Percentiles rank a stretch among this genome's conserved stretches.
Conservation (phyloP, 2,888 invertebrate species). For the Clivina fossor region DNA sequence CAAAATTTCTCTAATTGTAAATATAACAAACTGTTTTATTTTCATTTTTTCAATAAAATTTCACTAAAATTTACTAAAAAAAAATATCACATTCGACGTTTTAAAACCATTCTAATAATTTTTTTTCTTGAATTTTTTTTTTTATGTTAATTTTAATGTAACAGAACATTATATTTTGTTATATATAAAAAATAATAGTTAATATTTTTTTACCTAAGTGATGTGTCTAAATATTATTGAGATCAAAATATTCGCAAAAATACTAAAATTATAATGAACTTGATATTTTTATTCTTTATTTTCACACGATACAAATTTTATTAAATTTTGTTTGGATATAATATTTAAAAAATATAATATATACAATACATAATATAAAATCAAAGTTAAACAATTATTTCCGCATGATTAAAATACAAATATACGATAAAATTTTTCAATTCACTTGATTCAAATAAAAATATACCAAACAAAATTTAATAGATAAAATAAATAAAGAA, state of each 20-base stretch:
- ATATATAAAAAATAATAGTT: constrained; percentile 21
- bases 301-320: constrained; percentile 22
- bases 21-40: no score
- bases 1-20: no score
- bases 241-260: constrained; percentile 25
- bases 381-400: neutral
- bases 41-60: no score
- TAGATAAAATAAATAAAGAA: no score
- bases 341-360: neutral
- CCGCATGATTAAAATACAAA: neutral
- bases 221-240: constrained; percentile 20
- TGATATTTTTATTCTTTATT: constrained; percentile 17
- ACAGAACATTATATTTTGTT: constrained; percentile 23
- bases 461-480: neutral
- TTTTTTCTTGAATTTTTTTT: constrained; percentile 15
- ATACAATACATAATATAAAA: neutral
- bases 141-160: constrained; percentile 18
- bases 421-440: neutral
- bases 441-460: neutral
- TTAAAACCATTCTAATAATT: no score
- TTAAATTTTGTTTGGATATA: no score
- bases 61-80: no score
- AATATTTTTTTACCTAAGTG: constrained; percentile 21
- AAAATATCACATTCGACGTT: no score
- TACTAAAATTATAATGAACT: constrained; percentile 16